Percentiles rank a stretch among this genome's conserved stretches.
Conservation (phyloP, 2,888 invertebrate species). For the Trissonchulus latispiculum region DNA sequence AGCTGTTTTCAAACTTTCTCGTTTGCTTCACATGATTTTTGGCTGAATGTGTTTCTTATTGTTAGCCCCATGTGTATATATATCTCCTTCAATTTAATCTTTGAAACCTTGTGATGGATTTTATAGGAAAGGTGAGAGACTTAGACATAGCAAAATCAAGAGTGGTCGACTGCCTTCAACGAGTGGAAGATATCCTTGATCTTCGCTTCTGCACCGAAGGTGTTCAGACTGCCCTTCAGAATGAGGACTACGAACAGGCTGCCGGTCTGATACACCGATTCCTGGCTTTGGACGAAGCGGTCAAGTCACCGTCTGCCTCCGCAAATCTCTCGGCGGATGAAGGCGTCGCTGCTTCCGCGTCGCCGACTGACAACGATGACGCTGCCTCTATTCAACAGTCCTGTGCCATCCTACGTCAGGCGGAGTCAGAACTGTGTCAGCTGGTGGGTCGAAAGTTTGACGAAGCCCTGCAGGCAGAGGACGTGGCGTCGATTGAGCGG, state of each 20-base stretch:
- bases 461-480: conserved; percentile 75
- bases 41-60: too few relatives aligned
- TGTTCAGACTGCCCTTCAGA: conserved; percentile 82
- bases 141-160: conserved; percentile 82
- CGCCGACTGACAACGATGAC: conserved; percentile 19
- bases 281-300: conserved; percentile 39
- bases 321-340: background rate
- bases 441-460: conserved; percentile 72
- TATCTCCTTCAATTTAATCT: too few relatives aligned
- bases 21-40: too few relatives aligned
- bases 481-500: conserved; percentile 77
- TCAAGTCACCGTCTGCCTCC: conserved; percentile 34
- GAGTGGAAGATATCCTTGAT: conserved; percentile 88
- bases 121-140: conserved; percentile 58
- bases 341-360: conserved; percentile 54
- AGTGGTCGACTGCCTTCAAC: conserved; percentile 82
- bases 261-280: conserved; percentile 81
- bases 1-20: too few relatives aligned
- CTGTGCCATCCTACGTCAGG: conserved; percentile 62
- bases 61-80: too few relatives aligned
- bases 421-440: conserved; percentile 58
- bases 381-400: conserved; percentile 58
- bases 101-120: too few relatives aligned
- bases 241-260: conserved; percentile 91
- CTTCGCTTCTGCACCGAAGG: conserved; percentile 90